phyloP scores from a whole-genome alignment of 2,797 vertebrate genomes.

The Aldrovandia affinis region DNA sequence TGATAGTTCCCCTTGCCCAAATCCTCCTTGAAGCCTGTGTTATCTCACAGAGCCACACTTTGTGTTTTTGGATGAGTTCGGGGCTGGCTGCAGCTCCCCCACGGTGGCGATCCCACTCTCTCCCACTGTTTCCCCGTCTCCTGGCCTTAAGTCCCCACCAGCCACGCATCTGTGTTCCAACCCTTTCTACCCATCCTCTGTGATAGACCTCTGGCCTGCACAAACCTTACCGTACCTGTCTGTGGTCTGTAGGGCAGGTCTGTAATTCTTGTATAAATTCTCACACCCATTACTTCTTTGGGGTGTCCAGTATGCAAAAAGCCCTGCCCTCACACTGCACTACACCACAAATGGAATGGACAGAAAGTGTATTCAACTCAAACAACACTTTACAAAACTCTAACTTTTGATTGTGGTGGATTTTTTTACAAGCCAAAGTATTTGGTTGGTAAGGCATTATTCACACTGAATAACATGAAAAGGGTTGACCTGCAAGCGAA shows the following conservation, averaged over 20 bases:
- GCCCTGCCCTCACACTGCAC: neutral
- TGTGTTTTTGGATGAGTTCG: constrained; percentile 34
- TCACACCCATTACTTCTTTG: neutral
- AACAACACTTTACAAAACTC: neutral
- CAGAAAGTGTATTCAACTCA: neutral
- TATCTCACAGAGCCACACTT: constrained; percentile 48
- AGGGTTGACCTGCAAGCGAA: neutral
- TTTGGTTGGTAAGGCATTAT: neutral
- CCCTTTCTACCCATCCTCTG: constrained; percentile 6
- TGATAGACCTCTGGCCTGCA: neutral
- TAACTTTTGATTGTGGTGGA: neutral
- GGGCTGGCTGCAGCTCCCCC: constrained; percentile 20
- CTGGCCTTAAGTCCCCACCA: constrained; percentile 14
- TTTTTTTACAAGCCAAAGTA: neutral
- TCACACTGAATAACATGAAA: neutral
- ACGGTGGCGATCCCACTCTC: constrained; percentile 4
- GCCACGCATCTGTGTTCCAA: neutral
- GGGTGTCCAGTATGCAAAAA: neutral
- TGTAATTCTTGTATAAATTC: neutral
- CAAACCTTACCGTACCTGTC: neutral
- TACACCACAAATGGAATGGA: neutral
- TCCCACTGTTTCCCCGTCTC: constrained; percentile 11
- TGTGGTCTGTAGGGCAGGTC: neutral
- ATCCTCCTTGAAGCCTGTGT: constrained; percentile 25
- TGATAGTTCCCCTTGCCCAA: constrained; percentile 8